Evolutionary conservation across 1,140 invertebrate species (phyloP).

Genomic region (Hydropsyche tenuis): DNA sequence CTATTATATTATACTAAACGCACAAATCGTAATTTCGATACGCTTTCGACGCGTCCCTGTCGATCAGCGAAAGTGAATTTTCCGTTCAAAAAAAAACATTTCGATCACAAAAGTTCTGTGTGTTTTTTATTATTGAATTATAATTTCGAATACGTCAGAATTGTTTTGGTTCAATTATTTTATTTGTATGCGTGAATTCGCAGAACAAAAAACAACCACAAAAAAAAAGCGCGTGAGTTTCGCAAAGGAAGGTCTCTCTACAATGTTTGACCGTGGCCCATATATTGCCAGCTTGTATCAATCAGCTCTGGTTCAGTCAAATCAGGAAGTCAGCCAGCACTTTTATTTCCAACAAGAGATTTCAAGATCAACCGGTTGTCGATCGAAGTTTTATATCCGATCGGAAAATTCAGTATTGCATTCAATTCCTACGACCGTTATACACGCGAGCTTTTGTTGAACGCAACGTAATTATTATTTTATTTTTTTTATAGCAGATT

Average conservation of each 20-base stretch:
- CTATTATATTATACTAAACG: no score
- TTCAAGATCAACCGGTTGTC: conserved; percentile 20
- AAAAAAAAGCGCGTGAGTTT: neutral
- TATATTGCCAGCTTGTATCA: conserved; percentile 3
- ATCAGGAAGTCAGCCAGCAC: neutral
- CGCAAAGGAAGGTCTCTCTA: neutral
- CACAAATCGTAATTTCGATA: no score
- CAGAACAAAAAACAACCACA: no score
- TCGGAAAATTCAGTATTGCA: neutral
- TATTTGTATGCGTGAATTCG: no score
- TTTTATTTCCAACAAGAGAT: conserved; percentile 16
- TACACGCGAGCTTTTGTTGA: neutral
- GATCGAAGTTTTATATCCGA: neutral
- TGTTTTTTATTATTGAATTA: no score
- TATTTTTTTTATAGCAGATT: no score
- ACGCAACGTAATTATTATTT: neutral
- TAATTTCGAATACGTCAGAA: no score
- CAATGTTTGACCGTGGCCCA: neutral
- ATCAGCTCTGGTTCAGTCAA: conserved; percentile 7
- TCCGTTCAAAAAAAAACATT: no score
- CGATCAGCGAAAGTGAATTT: no score
- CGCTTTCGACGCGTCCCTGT: no score
- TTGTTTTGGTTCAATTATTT: no score
- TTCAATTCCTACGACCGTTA: neutral
- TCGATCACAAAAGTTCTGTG: no score